Evolutionary conservation across 1,140 invertebrate genomes (phyloP), one percentile per base, ranked within the genome.

Genomic region (Listronotus oregonensis): DNA sequence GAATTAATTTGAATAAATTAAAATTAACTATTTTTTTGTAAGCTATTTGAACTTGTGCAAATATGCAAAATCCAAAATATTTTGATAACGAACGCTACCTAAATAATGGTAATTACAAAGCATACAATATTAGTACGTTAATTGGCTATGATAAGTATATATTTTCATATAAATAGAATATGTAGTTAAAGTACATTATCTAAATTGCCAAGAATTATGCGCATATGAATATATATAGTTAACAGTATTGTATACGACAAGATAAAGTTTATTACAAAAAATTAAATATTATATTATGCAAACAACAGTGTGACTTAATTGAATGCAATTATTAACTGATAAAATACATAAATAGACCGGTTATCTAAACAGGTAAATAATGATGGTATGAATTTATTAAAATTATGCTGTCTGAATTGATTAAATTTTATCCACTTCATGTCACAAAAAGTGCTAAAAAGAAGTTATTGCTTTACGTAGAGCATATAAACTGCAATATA

Each of bases 191-290:
- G 56, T 49, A 59, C 14, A 55, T 55, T 39, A 55, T 39, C 39
- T 46, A 59, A 59, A 59, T 59, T 47, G 46, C 15, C 17, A 44
- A 46, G 14, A 44, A 59, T 59, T 59, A 59, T 59, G 56, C 56
- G 43, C 56, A 59, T 59, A 59, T 31, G 56, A 59, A 59, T 5
- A 21, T 59, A 44, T 27, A 52, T 52, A 52, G 50, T 31, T 37
- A 52, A 31, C n/a, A 27, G 34, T 52, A 52, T 27, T 52, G 17
- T 15, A 21, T 14, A 7, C 34, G 17, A 52, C 18, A 27, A 15
- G 50, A 52, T 27, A 52, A 52, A 47, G 8, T 47, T 47, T 47
- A 47, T 18, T 27, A 27, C 9, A 18, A 47, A 47, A 47, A 18
- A 27, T 9, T 47, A 47, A 10, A 10, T 18, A n/a, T 47, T 27